Evolutionary conservation across 2,888 invertebrate species (phyloP), one percentile per base, ranked within the genome.

Genomic region (Lissonota sp.): DNA sequence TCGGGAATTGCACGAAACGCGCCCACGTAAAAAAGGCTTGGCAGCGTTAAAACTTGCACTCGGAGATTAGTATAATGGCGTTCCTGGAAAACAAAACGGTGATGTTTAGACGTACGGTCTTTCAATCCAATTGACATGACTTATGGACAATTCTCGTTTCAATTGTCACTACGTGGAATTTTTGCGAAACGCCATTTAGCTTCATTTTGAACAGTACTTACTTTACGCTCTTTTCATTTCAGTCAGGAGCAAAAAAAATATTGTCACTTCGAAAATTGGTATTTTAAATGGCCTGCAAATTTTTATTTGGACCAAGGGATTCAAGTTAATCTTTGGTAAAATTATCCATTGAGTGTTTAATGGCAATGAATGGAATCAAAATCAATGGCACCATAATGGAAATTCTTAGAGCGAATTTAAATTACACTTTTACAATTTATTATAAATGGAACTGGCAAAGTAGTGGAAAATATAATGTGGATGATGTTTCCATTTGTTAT

Each of bases 21-120:
- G 71, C 77, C 71, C 71, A 77, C 71, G 64, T 71, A 37, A 58
- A 53, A 64, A 40, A 58, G 71, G 71, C 64, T 71, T 77, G 58
- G 64, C 71, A 63, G 58, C 51, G 40, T 71, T 64, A 57, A 26
- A 64, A 40, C 64, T 55, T n/a, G 71, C 64, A 40, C 37, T 14
- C 51, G 70, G 26, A 60, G 42, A 71, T 64, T 64, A 66, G 77
- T 76, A 55, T 76, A 77, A 77, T 58, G 53, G 49, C 51, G n/a
- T 71, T 70, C 63, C n/a, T 51, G 64, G 70, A 64, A 71, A 71
- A 77, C 26, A 26, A 26, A 26, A 26, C 3, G 55, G 14, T 39
- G 16, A 60, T 44, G 37, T 69, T 60, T 70, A 39, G 46, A 40
- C 14, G 6, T 63, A 64, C 14, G 75, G 63, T 57, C 69, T 63